phyloP scores from a whole-genome alignment of 2,888 invertebrate species.

The Microchrysa polita region DNA sequence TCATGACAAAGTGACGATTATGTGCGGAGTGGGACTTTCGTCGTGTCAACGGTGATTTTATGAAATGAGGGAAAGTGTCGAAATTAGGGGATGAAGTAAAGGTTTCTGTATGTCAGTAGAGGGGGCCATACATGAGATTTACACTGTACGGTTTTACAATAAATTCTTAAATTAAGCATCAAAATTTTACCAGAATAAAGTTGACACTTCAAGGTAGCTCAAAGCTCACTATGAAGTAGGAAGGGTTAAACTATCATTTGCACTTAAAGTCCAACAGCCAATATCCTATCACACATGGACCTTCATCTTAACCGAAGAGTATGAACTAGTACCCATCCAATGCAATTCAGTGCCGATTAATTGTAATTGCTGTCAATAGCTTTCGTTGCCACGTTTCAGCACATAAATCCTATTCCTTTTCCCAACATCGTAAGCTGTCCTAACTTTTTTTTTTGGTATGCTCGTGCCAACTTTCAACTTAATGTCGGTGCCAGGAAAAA shows the following conservation, averaged over 20 bases:
- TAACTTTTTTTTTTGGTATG: constrained; percentile 14
- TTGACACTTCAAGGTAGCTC: too few relatives aligned
- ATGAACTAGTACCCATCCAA: constrained; percentile 18
- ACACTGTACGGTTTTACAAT: too few relatives aligned
- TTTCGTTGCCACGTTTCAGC: constrained; percentile 18
- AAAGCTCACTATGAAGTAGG: too few relatives aligned
- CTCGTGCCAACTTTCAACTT: constrained; percentile 35
- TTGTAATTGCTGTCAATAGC: constrained; percentile 42
- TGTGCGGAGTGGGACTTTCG: too few relatives aligned
- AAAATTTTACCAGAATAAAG: too few relatives aligned
- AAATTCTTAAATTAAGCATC: too few relatives aligned
- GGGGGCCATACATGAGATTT: too few relatives aligned
- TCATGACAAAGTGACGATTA: too few relatives aligned
- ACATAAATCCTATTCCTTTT: constrained; percentile 24
- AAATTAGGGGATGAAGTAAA: too few relatives aligned
- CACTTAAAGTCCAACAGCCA: not conserved
- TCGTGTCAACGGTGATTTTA: too few relatives aligned
- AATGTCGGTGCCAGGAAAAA: constrained; percentile 26
- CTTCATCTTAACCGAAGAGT: not conserved
- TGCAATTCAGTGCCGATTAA: constrained; percentile 30
- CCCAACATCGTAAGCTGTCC: not conserved
- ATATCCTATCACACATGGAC: not conserved
- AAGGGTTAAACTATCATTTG: constrained; percentile 8
- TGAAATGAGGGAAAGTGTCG: too few relatives aligned
- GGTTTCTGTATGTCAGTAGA: too few relatives aligned